Conservation (phyloP, 2,888 invertebrate genomes). For the Drosophila anceps region DNA sequence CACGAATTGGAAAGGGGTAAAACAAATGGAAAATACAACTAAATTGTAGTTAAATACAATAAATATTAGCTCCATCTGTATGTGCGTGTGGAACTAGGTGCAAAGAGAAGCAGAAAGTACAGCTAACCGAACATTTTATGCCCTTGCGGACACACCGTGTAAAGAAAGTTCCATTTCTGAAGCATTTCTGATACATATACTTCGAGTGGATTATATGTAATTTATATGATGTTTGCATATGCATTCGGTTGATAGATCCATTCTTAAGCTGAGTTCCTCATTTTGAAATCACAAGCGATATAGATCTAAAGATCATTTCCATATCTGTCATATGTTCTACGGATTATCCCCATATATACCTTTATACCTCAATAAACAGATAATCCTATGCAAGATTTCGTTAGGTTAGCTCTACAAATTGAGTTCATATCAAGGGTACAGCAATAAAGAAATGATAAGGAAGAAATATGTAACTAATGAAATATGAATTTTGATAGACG, state of each 20-base stretch:
- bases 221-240: not conserved
- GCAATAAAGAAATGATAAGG: too few relatives aligned
- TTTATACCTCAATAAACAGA: too few relatives aligned
- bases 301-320: too few relatives aligned
- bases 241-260: not conserved
- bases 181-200: not conserved
- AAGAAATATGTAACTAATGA: too few relatives aligned
- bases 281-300: too few relatives aligned
- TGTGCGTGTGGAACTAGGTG: not conserved
- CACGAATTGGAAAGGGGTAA: constrained; percentile 11
- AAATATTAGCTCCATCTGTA: constrained; percentile 63
- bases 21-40: constrained; percentile 17
- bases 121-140: not conserved
- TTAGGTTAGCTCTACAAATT: too few relatives aligned
- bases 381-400: too few relatives aligned
- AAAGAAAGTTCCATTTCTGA: not conserved
- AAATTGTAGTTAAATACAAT: constrained; percentile 65
- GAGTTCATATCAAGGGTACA: too few relatives aligned
- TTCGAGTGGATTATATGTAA: not conserved
- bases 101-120: not conserved
- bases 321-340: too few relatives aligned
- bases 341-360: too few relatives aligned
- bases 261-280: too few relatives aligned
- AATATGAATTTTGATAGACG: too few relatives aligned
- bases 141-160: not conserved